These are phyloP conservation scores for Glyptemys insculpta DNA, from an alignment of 2,797 vertebrate genomes.

Conservation along the genomic window DNA sequence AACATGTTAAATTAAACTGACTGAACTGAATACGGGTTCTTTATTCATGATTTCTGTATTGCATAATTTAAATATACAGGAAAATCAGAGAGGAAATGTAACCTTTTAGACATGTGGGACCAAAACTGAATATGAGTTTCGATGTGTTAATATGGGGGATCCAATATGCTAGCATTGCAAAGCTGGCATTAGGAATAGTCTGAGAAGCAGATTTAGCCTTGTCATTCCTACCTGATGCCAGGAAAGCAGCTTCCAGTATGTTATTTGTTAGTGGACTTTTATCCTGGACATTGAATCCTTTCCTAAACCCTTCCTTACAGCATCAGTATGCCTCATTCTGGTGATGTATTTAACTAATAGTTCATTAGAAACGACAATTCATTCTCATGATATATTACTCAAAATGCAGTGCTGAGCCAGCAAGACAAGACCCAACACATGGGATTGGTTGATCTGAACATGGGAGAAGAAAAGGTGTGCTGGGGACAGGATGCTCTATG, in stretches of 20 bases:
- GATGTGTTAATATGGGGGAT: constrained; percentile 36
- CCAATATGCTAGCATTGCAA: constrained; percentile 7
- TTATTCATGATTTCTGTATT: constrained; percentile 22
- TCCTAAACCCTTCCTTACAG: constrained; percentile 17
- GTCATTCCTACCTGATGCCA: constrained; percentile 38
- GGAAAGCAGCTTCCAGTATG: constrained; percentile 39
- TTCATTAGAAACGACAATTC: constrained; percentile 31
- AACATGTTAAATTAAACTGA: not conserved
- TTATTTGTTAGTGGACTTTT: constrained; percentile 34
- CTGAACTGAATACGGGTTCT: constrained; percentile 2
- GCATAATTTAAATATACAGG: not conserved
- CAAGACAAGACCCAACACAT: not conserved
- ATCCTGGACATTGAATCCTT: not conserved
- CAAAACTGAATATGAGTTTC: constrained; percentile 28
- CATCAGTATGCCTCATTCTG: constrained; percentile 6
- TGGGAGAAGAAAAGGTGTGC: not conserved
- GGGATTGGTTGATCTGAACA: not conserved
- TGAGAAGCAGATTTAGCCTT: constrained; percentile 48
- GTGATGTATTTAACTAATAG: not conserved
- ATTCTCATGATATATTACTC: constrained; percentile 37
- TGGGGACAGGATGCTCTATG: not conserved
- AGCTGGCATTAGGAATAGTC: not conserved
- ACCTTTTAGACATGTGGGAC: not conserved
- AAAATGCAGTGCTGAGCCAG: constrained; percentile 26
- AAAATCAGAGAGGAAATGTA: constrained; percentile 15